These are phyloP conservation scores for Hydropsyche betteni DNA, from an alignment of 2,888 invertebrate species.

Conservation along the genomic window DNA sequence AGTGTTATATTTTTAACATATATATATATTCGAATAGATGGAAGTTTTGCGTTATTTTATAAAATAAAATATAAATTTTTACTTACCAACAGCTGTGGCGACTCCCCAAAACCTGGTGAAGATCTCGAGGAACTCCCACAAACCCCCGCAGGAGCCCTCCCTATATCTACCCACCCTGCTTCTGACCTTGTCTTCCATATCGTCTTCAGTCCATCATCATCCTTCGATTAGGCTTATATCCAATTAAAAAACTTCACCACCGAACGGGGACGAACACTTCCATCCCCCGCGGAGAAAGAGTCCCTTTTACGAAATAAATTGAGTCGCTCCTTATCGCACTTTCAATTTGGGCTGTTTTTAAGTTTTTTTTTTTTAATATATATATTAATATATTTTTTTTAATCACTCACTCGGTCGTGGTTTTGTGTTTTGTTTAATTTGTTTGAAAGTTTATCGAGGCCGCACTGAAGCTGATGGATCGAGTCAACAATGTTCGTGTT, in stretches of 20 bases:
- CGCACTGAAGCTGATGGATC: background rate
- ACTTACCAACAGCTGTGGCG: slow-evolving; percentile 51
- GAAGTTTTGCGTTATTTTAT: too few species aligned
- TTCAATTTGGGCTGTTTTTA: background rate
- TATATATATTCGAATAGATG: too few species aligned
- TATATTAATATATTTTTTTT: background rate
- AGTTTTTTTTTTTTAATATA: background rate
- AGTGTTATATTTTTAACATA: too few species aligned
- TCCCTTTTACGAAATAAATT: background rate
- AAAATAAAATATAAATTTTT: too few species aligned
- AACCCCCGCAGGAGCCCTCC: slow-evolving; percentile 46
- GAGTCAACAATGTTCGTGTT: background rate
- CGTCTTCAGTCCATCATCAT: too few species aligned
- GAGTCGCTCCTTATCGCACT: slow-evolving; percentile 18
- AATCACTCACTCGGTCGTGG: background rate
- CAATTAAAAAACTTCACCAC: slow-evolving; percentile 34
- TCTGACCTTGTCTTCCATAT: slow-evolving; percentile 48
- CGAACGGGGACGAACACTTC: background rate
- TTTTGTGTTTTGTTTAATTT: background rate
- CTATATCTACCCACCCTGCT: slow-evolving; percentile 48
- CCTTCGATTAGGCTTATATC: slow-evolving; percentile 9
- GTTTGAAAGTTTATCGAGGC: background rate
- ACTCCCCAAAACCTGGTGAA: slow-evolving; percentile 49
- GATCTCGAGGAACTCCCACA: slow-evolving; percentile 50
- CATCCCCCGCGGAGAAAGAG: background rate